phyloP scores from a whole-genome alignment of 1,140 invertebrate species.

The Drosophila sp. region DNA sequence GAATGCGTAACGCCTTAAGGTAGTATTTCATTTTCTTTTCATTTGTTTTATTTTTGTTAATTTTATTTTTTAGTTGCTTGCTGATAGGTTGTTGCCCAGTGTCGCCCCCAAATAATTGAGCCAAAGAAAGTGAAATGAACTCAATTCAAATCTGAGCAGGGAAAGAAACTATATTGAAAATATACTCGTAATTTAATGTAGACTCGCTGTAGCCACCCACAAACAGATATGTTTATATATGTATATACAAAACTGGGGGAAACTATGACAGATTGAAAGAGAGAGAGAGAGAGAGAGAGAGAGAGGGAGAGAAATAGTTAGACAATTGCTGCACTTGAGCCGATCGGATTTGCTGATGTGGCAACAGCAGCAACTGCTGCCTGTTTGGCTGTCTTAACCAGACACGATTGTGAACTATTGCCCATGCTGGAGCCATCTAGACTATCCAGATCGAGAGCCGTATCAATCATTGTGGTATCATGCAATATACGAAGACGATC shows the following conservation, averaged over 20 bases:
- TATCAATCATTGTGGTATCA: constrained; percentile 94
- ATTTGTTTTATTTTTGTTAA: constrained; percentile 42
- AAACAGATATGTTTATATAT: constrained; percentile 4
- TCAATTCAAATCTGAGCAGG: constrained; percentile 10
- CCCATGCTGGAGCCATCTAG: constrained; percentile 84
- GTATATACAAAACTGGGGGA: constrained; percentile 21
- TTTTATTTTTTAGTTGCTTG: constrained; percentile 62
- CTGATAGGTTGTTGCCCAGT: constrained; percentile 59
- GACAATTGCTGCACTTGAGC: constrained; percentile 53
- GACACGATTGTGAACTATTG: constrained; percentile 77
- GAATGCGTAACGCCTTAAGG: constrained; percentile 77
- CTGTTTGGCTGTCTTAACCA: constrained; percentile 72
- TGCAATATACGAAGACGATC: constrained; percentile 89
- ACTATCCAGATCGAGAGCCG: constrained; percentile 92
- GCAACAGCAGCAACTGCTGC: constrained; percentile 14
- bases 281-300: too few species aligned
- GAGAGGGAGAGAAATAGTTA: constrained; percentile 22
- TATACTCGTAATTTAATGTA: not conserved
- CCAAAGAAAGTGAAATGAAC: constrained; percentile 5
- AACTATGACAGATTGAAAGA: too few species aligned
- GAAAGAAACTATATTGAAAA: constrained; percentile 26
- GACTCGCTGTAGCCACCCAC: not conserved
- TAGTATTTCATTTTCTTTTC: constrained; percentile 57
- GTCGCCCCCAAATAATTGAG: constrained; percentile 27
- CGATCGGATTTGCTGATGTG: not conserved